Evolutionary conservation across 2,113 vertebrate species (phyloP), one percentile per base, ranked within the genome.

Genomic region (Muntiacus muntjak): DNA sequence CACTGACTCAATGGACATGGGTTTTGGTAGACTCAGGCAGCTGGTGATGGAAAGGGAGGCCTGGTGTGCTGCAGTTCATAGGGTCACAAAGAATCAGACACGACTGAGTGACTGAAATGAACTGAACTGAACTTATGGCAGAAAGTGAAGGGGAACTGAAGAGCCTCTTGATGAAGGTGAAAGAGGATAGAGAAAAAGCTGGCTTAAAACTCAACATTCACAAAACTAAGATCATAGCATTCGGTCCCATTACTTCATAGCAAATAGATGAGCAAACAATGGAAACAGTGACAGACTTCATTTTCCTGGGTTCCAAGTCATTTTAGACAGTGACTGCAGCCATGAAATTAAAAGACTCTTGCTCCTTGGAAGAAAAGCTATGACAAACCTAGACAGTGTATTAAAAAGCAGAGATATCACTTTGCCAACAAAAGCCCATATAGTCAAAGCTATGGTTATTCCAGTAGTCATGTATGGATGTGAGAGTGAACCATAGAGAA

Each of bases 41-140:
- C 7, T 64, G 60, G 28, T 64, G 60, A 33, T 64, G 30, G 28
- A 62, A 6, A 16, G 28, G 60, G 60, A 62, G 60, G 6, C 6
- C 60, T 33, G 28, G 60, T 1, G 3, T 62, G 28, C 60, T 33
- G 3, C 1, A 1, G 30, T 62, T 62, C 60, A 33, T 62, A 2
- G 28, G 60, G 28, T 33, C 28, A 3, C 60, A 62, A 58, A 58
- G 58, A 60, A 28, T 62, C 3, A 0, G 28, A 33, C 60, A 62
- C 0, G 6, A 62, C 60, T 16, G 60, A 33, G 60, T 0, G 3
- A 62, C 58, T 14, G 58, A 62, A 62, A 26, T 60, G 58, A 30
- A 62, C 6, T 62, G 28, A 62, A 62, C 28, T 62, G 60, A 62
- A 62, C 14, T 62, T 62, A 64, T 33, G 30, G 60, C 14, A 64